A percentile compares a stretch with the other conserved stretches of the same genome.
Evolutionary conservation across 2,113 vertebrate species (phyloP).

Genomic region (Gambusia affinis): DNA sequence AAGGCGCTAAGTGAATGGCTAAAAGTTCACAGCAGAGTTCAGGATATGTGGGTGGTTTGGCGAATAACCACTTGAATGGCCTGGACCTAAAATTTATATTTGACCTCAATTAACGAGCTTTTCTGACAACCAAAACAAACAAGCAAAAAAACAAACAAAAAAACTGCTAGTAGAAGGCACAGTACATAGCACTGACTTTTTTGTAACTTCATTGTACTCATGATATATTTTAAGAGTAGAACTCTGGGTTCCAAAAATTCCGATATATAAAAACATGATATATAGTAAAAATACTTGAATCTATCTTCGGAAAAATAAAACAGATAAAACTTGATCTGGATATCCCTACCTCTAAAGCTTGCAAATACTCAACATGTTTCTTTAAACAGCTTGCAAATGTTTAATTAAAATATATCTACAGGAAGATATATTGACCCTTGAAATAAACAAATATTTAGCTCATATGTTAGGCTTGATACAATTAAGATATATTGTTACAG

Average conservation of each 20-base stretch:
- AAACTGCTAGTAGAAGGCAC: too few species aligned
- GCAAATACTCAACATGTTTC: too few species aligned
- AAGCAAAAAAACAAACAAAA: not conserved
- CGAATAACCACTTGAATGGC: conserved; percentile 52
- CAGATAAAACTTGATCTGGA: not conserved
- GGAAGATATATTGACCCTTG: not conserved
- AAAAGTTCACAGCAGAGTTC: conserved; percentile 72
- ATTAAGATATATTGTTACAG: not conserved
- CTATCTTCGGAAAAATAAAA: not conserved
- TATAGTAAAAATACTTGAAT: not conserved
- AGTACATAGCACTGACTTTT: too few species aligned
- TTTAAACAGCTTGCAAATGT: not conserved
- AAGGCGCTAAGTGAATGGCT: conserved; percentile 56
- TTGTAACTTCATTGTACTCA: too few species aligned
- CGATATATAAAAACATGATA: not conserved
- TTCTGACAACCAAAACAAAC: conserved; percentile 35
- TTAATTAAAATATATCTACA: not conserved
- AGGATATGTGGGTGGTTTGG: conserved; percentile 16
- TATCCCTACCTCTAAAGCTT: not conserved
- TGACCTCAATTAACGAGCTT: conserved; percentile 72
- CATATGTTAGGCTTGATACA: not conserved
- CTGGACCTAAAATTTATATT: conserved; percentile 61
- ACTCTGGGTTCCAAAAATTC: too few species aligned
- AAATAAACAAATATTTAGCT: not conserved
- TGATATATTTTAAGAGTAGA: too few species aligned